A percentile compares a stretch with the other conserved stretches of the same genome.
Evolutionary conservation across 2,797 vertebrate species (phyloP).

Genomic region (Numenius phaeopus): DNA sequence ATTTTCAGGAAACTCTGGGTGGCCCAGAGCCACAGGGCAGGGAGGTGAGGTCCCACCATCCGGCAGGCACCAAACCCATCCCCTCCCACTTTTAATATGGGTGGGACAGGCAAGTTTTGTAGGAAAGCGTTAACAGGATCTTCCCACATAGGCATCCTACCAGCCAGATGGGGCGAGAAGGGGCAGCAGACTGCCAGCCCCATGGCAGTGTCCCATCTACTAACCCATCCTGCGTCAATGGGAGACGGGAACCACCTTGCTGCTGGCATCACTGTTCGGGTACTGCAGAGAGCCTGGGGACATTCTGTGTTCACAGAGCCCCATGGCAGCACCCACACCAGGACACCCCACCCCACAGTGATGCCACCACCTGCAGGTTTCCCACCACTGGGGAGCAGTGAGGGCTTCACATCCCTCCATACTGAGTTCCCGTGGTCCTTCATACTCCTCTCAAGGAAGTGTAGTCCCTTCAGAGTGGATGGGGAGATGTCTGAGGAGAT

Average conservation of each 20-base stretch:
- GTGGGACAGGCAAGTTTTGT: neutral
- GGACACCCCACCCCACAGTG: neutral
- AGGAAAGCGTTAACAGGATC: neutral
- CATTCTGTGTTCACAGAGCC: neutral
- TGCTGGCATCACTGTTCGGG: rapidly evolving
- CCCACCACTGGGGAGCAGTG: rapidly evolving
- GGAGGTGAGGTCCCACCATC: neutral
- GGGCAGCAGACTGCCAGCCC: neutral
- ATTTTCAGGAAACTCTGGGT: neutral
- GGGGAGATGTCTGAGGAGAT: neutral
- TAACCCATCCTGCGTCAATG: neutral
- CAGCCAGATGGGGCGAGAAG: rapidly evolving
- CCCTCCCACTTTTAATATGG: neutral
- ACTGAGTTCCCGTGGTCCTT: rapidly evolving
- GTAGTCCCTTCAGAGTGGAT: rapidly evolving
- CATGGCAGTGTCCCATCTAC: neutral
- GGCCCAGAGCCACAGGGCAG: rapidly evolving
- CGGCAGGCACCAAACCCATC: rapidly evolving
- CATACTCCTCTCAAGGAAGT: rapidly evolving
- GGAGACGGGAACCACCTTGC: neutral
- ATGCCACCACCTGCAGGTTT: neutral
- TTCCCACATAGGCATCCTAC: neutral
- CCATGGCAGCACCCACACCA: rapidly evolving
- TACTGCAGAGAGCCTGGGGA: neutral
- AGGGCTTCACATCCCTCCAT: neutral